These are phyloP conservation scores for Hypsopygia costalis DNA, from an alignment of 2,888 invertebrate genomes.

Conservation along the genomic window DNA sequence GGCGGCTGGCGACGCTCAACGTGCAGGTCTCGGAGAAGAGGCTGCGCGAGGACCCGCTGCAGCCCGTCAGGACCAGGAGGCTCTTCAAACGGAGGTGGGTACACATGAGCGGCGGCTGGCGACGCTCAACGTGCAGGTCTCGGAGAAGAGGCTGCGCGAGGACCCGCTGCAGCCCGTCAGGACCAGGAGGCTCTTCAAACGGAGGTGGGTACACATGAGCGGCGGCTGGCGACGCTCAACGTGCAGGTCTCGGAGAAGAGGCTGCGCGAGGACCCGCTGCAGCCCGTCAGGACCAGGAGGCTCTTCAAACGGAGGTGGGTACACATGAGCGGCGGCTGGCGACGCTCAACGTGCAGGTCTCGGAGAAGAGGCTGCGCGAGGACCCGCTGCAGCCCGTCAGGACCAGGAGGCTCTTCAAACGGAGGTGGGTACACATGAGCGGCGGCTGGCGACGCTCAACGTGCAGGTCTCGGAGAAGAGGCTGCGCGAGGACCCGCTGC, in stretches of 20 bases:
- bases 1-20: slow-evolving; percentile 71
- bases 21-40: slow-evolving; percentile 82
- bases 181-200: slow-evolving; percentile 62
- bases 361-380: slow-evolving; percentile 79
- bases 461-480: slow-evolving; percentile 82
- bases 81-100: slow-evolving; percentile 69
- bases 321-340: slow-evolving; percentile 73
- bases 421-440: slow-evolving; percentile 75
- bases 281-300: slow-evolving; percentile 70
- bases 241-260: slow-evolving; percentile 82
- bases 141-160: slow-evolving; percentile 79
- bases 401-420: slow-evolving; percentile 60
- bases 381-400: slow-evolving; percentile 77
- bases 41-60: slow-evolving; percentile 74
- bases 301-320: slow-evolving; percentile 65
- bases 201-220: slow-evolving; percentile 77
- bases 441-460: slow-evolving; percentile 71
- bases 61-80: slow-evolving; percentile 70
- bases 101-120: slow-evolving; percentile 73
- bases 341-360: slow-evolving; percentile 79
- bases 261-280: slow-evolving; percentile 74
- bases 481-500: slow-evolving; percentile 74
- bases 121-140: slow-evolving; percentile 79
- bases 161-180: slow-evolving; percentile 77
- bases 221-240: slow-evolving; percentile 71